Evolutionary conservation across 2,113 vertebrate species (phyloP).

Genomic region (Epinephelus lanceolatus): DNA sequence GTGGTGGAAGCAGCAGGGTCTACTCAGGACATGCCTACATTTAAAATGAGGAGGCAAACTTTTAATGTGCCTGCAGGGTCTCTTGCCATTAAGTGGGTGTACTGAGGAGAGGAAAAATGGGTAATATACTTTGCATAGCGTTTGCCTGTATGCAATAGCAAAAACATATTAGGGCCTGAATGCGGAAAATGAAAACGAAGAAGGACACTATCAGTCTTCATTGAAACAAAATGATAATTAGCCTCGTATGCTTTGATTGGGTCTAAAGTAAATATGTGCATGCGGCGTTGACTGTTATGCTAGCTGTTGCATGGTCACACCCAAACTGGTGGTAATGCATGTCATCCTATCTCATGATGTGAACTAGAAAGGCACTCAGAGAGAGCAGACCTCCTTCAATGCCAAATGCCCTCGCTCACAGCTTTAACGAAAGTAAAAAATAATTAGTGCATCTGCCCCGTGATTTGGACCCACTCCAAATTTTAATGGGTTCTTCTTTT

Average conservation of each 20-base stretch:
- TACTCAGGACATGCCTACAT: conserved; percentile 46
- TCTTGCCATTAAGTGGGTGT: conserved; percentile 25
- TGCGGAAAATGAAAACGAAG: neutral
- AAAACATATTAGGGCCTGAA: neutral
- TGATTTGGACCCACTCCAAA: too few species aligned
- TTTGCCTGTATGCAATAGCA: neutral
- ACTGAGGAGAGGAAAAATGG: conserved; percentile 13
- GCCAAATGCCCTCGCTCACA: too few species aligned
- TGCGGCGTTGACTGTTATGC: neutral
- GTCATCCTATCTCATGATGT: neutral
- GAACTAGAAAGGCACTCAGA: too few species aligned
- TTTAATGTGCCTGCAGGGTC: conserved; percentile 51
- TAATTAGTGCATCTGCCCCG: too few species aligned
- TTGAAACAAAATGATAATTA: neutral
- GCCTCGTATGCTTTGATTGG: neutral
- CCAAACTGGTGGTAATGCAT: neutral
- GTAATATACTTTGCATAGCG: neutral
- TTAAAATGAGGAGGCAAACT: conserved; percentile 60
- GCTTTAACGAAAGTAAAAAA: too few species aligned
- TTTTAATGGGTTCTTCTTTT: too few species aligned
- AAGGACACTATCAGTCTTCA: neutral
- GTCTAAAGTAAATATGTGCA: neutral
- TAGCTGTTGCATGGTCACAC: neutral
- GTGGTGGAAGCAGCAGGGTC: conserved; percentile 36
- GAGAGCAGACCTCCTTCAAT: too few species aligned